Evolutionary conservation across 1,140 invertebrate species (phyloP).

Genomic region (Drosophila lacertosa): DNA sequence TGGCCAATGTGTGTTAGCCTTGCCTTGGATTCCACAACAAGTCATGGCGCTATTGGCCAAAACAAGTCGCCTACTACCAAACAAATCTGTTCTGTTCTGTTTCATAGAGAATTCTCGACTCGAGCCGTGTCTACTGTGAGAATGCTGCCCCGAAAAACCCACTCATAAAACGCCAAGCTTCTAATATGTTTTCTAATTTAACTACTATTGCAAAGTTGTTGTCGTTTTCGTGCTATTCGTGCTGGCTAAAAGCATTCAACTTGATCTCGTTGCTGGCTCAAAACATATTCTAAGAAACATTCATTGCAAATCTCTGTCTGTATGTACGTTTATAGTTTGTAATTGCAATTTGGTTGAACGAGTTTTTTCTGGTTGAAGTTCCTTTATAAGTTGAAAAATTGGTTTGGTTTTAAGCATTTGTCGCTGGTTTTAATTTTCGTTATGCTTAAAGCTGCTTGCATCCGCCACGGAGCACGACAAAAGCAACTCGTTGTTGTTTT

Average conservation of each 20-base stretch:
- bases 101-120: slow-evolving; percentile 3
- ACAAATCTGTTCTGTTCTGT: slow-evolving; percentile 35
- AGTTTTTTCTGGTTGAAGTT: slow-evolving; percentile 55
- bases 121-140: slow-evolving; percentile 32
- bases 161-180: slow-evolving; percentile 54
- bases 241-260: slow-evolving; percentile 50
- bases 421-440: slow-evolving; percentile 42
- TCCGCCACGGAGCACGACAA: slow-evolving; percentile 66
- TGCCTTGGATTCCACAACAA: slow-evolving; percentile 74
- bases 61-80: slow-evolving; percentile 78
- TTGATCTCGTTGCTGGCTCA: slow-evolving; percentile 53
- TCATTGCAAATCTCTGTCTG: slow-evolving; percentile 4
- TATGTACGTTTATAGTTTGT: slow-evolving; percentile 26
- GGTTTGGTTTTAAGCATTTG: slow-evolving; percentile 29
- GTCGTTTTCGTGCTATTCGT: slow-evolving; percentile 28
- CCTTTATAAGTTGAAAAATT: slow-evolving; percentile 49
- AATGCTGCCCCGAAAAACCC: slow-evolving; percentile 70
- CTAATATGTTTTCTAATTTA: slow-evolving; percentile 67
- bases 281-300: slow-evolving; percentile 59
- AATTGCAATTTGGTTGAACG: slow-evolving; percentile 72
- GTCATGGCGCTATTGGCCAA: slow-evolving; percentile 80
- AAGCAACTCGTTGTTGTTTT: slow-evolving; percentile 17
- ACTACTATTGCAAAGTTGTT: slow-evolving; percentile 55
- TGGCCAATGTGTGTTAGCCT: slow-evolving; percentile 35
- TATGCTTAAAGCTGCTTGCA: slow-evolving; percentile 52